Percentiles rank a stretch among this genome's conserved stretches.
Evolutionary conservation across 1,140 invertebrate species (phyloP).

Genomic region (Tenebrio molitor): DNA sequence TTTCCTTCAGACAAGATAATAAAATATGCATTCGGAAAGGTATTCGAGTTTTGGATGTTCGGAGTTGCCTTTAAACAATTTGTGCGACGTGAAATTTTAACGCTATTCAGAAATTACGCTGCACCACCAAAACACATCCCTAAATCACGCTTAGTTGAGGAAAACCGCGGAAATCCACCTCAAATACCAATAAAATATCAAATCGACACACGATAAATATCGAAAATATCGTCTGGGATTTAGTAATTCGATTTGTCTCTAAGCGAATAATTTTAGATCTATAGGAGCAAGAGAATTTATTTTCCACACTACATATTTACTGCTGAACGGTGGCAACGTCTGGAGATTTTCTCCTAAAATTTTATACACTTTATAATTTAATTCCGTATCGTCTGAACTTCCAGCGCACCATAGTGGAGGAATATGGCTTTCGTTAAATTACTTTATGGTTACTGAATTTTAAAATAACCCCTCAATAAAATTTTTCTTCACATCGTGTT

Average conservation of each 20-base stretch:
- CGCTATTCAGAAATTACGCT: background rate
- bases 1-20: background rate
- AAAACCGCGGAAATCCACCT: conserved; percentile 3
- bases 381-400: conserved; percentile 15
- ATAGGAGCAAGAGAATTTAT: conserved; percentile 1
- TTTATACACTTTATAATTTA: conserved; percentile 38
- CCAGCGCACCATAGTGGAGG: background rate
- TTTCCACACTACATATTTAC: conserved; percentile 31
- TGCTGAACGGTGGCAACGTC: conserved; percentile 28
- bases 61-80: conserved; percentile 8
- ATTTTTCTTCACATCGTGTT: background rate
- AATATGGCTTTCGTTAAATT: conserved; percentile 38
- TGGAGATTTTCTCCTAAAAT: conserved; percentile 42
- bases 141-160: conserved; percentile 13
- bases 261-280: background rate
- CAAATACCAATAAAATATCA: conserved; percentile 7
- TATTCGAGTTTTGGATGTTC: background rate
- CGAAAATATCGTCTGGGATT: conserved; percentile 10
- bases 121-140: conserved; percentile 7
- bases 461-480: conserved; percentile 7
- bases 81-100: conserved; percentile 23
- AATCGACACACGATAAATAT: conserved; percentile 5
- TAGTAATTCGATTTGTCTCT: background rate
- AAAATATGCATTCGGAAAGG: background rate
- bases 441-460: conserved; percentile 41